Evolutionary conservation across 1,140 invertebrate genomes (phyloP), one percentile per base, ranked within the genome.

Genomic region (Musca domestica): DNA sequence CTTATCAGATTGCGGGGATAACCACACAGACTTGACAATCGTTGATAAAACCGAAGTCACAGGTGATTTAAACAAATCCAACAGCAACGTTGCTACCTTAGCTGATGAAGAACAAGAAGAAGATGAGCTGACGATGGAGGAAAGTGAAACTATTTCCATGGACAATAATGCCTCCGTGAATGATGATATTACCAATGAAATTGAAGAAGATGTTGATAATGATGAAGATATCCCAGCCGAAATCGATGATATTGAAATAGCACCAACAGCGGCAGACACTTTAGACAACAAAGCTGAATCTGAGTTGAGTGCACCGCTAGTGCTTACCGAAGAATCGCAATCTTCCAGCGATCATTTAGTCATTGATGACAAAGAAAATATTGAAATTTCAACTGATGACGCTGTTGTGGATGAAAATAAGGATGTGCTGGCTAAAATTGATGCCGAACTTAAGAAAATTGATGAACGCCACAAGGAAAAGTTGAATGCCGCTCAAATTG

Each of bases 121-220:
- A 52, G 49, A 34, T 27, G 69, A 75, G n/a, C 15, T 47, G 47
- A 67, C 61, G 27, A 25, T 61, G 46, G 66, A 70, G 47, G 48
- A 47, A 52, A 65, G 64, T 52, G 69, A 69, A 67, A 66, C 66
- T 14, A 69, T 68, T 23, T 72, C 71, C 27, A 72, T 70, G 68
- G 72, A 70, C 64, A 71, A 71, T 64, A 69, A 71, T 49, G 17
- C 66, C 2, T 68, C 66, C 27, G 48, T 68, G 15, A 64, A 70
- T 25, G 71, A 71, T 46, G 46, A 67, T 51, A 15, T 63, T 46
- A 51, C 58, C n/a, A 47, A 19, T 7, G 64, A 68, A 65, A 27
- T 23, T 47, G 67, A 68, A 47, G 67, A 68, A 34, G 52, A 58
- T 14, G 12, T 20, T 64, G 58, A 54, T 61, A 66, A 68, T 51